Conservation (phyloP, 2,888 invertebrate genomes). For the Nebria brevicollis region DNA sequence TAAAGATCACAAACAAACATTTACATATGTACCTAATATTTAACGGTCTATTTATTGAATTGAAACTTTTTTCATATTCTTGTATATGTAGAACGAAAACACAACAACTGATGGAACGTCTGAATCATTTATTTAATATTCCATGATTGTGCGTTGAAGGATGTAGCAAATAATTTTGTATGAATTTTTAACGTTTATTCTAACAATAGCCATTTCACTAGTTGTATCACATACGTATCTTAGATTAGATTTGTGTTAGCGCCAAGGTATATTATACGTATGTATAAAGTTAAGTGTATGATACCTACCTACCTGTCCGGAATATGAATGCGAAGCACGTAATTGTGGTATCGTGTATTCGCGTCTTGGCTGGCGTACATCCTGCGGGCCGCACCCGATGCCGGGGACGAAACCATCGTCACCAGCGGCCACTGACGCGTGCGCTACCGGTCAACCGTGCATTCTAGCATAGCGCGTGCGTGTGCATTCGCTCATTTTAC, state of each 20-base stretch:
- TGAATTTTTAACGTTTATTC: neutral
- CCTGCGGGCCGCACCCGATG: constrained; percentile 17
- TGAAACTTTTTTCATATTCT: no score
- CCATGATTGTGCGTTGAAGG: neutral
- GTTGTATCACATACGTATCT: neutral
- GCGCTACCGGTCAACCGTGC: constrained; percentile 14
- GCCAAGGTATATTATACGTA: neutral
- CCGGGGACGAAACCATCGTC: neutral
- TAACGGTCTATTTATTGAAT: no score
- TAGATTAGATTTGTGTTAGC: neutral
- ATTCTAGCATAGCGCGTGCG: neutral
- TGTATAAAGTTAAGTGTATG: neutral
- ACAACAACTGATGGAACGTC: neutral
- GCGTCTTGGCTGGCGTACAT: constrained; percentile 26
- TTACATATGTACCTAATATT: no score
- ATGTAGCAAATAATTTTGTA: neutral
- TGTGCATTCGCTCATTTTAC: neutral
- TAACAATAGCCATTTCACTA: neutral
- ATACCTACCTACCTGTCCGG: neutral
- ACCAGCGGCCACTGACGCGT: constrained; percentile 18
- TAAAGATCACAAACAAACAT: no score
- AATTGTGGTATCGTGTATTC: constrained; percentile 24
- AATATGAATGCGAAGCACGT: constrained; percentile 7
- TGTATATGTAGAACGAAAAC: no score
- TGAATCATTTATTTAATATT: neutral